phyloP scores from a whole-genome alignment of 2,888 invertebrate genomes.

The Dicyrtomina minuta region DNA sequence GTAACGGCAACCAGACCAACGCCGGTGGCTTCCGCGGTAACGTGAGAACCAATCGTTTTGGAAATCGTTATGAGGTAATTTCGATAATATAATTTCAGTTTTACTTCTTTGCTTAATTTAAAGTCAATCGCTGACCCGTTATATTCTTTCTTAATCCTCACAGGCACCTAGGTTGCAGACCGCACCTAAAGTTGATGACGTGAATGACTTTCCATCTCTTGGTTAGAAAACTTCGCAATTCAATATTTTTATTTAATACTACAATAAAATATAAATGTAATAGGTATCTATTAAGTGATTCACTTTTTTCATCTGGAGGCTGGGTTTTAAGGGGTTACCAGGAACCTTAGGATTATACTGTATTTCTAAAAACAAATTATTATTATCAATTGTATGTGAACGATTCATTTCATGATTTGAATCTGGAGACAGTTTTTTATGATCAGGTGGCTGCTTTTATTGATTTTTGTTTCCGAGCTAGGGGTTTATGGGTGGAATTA shows the following conservation, averaged over 20 bases:
- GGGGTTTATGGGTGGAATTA: too few relatives aligned
- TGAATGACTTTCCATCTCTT: constrained; percentile 91
- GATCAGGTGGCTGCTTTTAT: not conserved
- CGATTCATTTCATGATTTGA: constrained; percentile 7
- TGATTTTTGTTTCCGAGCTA: not conserved
- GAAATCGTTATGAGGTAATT: constrained; percentile 51
- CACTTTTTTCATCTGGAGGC: constrained; percentile 32
- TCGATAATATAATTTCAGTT: not conserved
- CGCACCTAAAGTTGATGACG: constrained; percentile 87
- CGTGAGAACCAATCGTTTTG: constrained; percentile 40
- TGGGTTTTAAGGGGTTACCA: constrained; percentile 30
- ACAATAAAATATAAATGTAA: constrained; percentile 26
- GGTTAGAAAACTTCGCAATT: constrained; percentile 60
- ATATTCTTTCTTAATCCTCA: not conserved
- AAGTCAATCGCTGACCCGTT: too few relatives aligned
- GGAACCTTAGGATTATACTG: constrained; percentile 19
- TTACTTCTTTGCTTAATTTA: not conserved
- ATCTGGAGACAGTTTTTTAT: constrained; percentile 4
- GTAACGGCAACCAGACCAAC: not conserved
- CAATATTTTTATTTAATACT: constrained; percentile 35
- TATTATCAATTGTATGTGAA: constrained; percentile 8
- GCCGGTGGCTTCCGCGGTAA: constrained; percentile 23
- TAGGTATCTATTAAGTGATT: constrained; percentile 26
- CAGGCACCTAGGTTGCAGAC: constrained; percentile 53
- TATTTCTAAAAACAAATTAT: not conserved